These are phyloP conservation scores for Ceyx erithaca DNA, from an alignment of 2,797 vertebrate species.

Conservation along the genomic window DNA sequence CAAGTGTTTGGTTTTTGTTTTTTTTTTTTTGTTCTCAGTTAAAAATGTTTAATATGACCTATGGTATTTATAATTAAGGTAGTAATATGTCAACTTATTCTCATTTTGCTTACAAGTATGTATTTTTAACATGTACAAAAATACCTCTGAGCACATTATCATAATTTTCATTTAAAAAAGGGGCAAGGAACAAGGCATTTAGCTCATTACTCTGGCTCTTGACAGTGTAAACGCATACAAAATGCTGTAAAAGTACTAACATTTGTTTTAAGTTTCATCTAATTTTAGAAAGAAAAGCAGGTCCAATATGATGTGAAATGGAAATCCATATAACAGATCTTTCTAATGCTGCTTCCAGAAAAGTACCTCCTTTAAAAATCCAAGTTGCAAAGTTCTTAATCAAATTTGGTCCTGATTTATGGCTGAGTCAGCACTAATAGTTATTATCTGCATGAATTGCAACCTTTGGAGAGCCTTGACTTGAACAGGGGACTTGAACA, in stretches of 20 bases:
- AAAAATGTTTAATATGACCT: background rate
- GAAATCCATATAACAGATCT: background rate
- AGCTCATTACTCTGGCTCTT: background rate
- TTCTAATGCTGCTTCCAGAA: background rate
- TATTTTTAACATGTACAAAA: background rate
- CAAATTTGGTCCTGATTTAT: background rate
- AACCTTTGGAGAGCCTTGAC: background rate
- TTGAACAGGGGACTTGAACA: background rate
- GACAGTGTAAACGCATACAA: background rate
- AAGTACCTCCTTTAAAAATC: background rate
- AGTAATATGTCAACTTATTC: background rate
- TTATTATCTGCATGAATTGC: background rate
- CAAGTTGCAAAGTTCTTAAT: background rate
- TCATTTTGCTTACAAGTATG: background rate
- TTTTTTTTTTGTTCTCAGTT: background rate
- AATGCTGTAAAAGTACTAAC: background rate
- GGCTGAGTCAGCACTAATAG: conserved; percentile 19
- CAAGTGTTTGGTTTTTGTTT: background rate
- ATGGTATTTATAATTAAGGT: background rate
- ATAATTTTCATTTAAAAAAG: background rate
- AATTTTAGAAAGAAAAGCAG: background rate
- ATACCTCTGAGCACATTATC: background rate
- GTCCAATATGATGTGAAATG: background rate
- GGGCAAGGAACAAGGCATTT: background rate
- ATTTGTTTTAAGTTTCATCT: background rate